Evolutionary conservation across 2,888 invertebrate species (phyloP), one percentile per base, ranked within the genome.

Genomic region (Ceramica pisi): DNA sequence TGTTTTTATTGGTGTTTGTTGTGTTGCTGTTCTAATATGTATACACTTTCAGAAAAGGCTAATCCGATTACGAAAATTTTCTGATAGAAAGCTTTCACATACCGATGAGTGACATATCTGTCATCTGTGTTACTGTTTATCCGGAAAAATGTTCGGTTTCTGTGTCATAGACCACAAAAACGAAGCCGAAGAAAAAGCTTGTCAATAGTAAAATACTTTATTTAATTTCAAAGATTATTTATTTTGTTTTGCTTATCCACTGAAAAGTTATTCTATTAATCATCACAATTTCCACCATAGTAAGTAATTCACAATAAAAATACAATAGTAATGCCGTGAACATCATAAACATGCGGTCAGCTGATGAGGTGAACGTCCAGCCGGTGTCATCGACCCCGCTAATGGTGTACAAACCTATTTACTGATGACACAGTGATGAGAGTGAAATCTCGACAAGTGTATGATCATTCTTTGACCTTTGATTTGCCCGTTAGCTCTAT

Each of bases 321-420:
- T 73, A n/a, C 55, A 68, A 69, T 65, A 71, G 67, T 68, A 67
- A 51, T 51, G 65, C 76, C 61, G 64, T 78, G 74, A 77, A 80
- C 65, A 75, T 75, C 56, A 77, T 75, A 78, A 83, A 77, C 67
- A 83, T 61, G 72, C 76, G 85, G 82, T 80, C 88, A 89, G 89
- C 89, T 89, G 90, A 87, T 86, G 78, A 77, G 83, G 86, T 87
- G 82, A 83, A 78, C 63, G 86, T 66, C 88, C 83, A 65, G 73
- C 50, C 59, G 69, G 60, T 75, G 89, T 83, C 86, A 69, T 76
- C 82, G 86, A 87, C 87, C 86, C 70, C 60, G 56, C 66, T 83
- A 81, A 84, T 84, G 85, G 82, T 71, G 79, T 71, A 68, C 77
- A 79, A 85, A 84, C 81, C 78, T 85, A 81, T 82, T 76, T 83